phyloP scores from a whole-genome alignment of 2,888 invertebrate genomes.

The Nymphalis polychloros region DNA sequence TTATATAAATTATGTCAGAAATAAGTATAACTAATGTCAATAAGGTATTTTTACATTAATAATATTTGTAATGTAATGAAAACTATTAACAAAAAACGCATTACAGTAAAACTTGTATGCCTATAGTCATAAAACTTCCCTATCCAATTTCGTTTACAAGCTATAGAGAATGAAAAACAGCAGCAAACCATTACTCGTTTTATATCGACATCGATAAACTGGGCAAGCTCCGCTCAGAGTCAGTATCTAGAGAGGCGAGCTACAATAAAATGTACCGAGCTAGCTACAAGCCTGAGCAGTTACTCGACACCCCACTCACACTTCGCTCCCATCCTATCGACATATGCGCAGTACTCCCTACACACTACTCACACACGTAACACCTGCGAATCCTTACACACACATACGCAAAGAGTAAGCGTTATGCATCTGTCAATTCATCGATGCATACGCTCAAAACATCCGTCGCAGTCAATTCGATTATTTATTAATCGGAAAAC shows the following conservation, averaged over 20 bases:
- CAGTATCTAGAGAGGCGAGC: conserved; percentile 76
- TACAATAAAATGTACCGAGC: conserved; percentile 81
- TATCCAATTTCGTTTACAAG: conserved; percentile 52
- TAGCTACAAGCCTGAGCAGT: conserved; percentile 80
- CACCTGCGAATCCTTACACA: conserved; percentile 53
- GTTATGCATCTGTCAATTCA: conserved; percentile 62
- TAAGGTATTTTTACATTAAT: too few species aligned
- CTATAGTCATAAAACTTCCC: conserved; percentile 52
- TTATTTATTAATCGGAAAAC: conserved; percentile 54
- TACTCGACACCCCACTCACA: conserved; percentile 60
- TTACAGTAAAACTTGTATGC: not conserved
- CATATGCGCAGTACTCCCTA: conserved; percentile 70
- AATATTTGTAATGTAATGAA: too few species aligned
- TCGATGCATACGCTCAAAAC: conserved; percentile 57
- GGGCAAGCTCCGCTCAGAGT: conserved; percentile 53
- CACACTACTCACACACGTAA: conserved; percentile 53
- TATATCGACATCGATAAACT: conserved; percentile 75
- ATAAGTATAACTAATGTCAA: too few species aligned
- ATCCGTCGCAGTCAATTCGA: conserved; percentile 51
- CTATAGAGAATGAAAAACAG: conserved; percentile 56
- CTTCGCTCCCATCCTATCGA: conserved; percentile 47
- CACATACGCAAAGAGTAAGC: conserved; percentile 54
- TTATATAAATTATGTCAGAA: too few species aligned
- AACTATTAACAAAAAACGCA: not conserved
- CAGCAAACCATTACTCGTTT: conserved; percentile 57